Conservation (phyloP, 1,140 invertebrate genomes). For the Aleiodes sp. region DNA sequence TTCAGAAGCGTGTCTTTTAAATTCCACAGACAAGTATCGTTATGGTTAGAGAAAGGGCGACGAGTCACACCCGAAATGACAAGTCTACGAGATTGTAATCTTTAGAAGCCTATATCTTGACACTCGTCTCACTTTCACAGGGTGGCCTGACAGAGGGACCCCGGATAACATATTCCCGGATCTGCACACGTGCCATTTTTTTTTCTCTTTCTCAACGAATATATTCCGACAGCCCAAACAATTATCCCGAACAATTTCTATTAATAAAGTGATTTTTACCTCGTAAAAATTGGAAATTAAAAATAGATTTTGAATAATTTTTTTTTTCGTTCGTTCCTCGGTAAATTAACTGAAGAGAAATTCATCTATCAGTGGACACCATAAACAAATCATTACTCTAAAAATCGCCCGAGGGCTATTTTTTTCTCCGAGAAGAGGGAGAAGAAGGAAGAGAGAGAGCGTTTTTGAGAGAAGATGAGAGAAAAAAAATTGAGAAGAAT, state of each 20-base stretch:
- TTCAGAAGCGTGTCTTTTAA: slow-evolving; percentile 20
- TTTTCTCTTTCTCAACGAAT: not conserved
- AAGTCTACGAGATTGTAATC: slow-evolving; percentile 22
- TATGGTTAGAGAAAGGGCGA: slow-evolving; percentile 7
- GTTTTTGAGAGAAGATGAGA: too few relatives aligned
- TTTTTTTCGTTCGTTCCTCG: not conserved
- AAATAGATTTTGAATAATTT: not conserved
- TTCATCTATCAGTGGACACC: slow-evolving; percentile 15
- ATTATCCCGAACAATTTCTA: not conserved
- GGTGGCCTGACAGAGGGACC: not conserved
- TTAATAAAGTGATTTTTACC: not conserved
- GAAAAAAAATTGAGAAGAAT: slow-evolving; percentile 5
- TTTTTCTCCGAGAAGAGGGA: slow-evolving; percentile 38
- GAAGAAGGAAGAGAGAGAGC: slow-evolving; percentile 52
- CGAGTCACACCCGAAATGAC: slow-evolving; percentile 28
- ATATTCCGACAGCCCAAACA: slow-evolving; percentile 2
- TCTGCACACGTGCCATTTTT: slow-evolving; percentile 21
- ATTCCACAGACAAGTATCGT: slow-evolving; percentile 18
- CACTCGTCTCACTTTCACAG: slow-evolving; percentile 19
- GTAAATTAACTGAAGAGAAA: not conserved
- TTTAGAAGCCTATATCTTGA: slow-evolving; percentile 26
- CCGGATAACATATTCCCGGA: not conserved
- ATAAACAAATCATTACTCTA: slow-evolving; percentile 22
- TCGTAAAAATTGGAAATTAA: not conserved
- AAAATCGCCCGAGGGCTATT: not conserved